Base-by-base conservation (phyloP, 2,888 invertebrate genomes). In the Caenorhabditis plicata region DNA sequence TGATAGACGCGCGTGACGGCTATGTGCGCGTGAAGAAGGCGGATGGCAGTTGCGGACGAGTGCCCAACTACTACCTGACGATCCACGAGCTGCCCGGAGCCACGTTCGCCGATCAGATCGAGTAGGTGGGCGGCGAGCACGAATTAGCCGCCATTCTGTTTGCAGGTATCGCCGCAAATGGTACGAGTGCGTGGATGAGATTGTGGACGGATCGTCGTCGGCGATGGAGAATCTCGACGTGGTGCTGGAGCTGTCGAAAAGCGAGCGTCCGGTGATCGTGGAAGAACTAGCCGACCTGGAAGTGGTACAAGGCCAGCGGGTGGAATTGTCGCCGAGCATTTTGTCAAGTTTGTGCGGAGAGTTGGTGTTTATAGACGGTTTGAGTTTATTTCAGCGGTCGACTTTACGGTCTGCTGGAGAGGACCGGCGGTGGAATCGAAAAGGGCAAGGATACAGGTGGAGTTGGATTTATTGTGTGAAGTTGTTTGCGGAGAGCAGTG, bases 391-490 rank as follows among this genome's bases (percentile, higher is more conserved):
- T 40, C 39, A 63, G 56, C 49, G 8, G 40, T 58, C 13, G 48
- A 54, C 35, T 65, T 45, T 45, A 49, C 62, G 8, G 46, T 66
- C 2, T 43, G 44, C 2, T 69, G 69, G 69, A 51, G 60, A 22
- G 69, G 69, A 8, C 62, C 69, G 3, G 69, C 69, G 4, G 44
- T 69, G 2, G 64, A 60, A 13, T 36, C 49, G 11, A 51, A 47
- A 33, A 15, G 49, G 9, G 55, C 55, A 11, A 32, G 33, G 39
- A 47, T 55, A 27, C 44, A 47, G 36, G 53, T 49, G 15, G n/a
- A n/a, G n/a, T 3, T 19, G 32, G n/a, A n/a, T n/a, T n/a, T n/a
- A n/a, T n/a, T n/a, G n/a, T n/a, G n/a, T n/a, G n/a, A n/a, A n/a
- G n/a, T n/a, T n/a, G n/a, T n/a, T n/a, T n/a, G n/a, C n/a, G n/a